phyloP scores from a whole-genome alignment of 1,140 invertebrate genomes.

The Drosophila sp. region DNA sequence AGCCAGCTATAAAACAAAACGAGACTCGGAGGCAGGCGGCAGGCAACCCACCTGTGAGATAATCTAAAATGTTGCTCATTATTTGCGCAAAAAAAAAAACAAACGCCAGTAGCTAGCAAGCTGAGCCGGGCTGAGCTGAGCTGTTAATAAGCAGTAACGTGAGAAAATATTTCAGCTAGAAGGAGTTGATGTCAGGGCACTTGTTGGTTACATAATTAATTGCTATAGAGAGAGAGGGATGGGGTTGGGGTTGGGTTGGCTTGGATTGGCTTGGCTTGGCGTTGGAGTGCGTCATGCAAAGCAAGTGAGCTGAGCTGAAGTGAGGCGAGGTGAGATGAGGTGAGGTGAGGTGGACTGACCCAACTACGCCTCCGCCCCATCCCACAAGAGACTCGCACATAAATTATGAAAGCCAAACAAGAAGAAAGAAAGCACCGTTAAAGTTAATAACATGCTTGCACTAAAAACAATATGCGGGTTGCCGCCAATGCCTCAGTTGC shows the following conservation, averaged over 20 bases:
- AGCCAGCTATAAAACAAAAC: conserved; percentile 31
- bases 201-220: conserved; percentile 21
- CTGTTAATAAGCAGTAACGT: conserved; percentile 73
- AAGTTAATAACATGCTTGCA: conserved; percentile 70
- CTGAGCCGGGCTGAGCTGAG: conserved; percentile 23
- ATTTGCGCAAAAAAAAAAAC: conserved; percentile 46
- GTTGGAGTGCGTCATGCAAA: conserved; percentile 42
- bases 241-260: not conserved
- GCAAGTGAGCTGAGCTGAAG: conserved; percentile 39
- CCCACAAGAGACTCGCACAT: conserved; percentile 63
- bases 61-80: conserved; percentile 63
- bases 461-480: conserved; percentile 57
- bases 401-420: conserved; percentile 76
- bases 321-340: too few relatives aligned
- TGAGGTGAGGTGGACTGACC: conserved; percentile 23
- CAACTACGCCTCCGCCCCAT: conserved; percentile 19
- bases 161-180: conserved; percentile 58
- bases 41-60: conserved; percentile 61
- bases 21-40: not conserved
- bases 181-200: conserved; percentile 19
- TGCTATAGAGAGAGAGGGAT: not conserved
- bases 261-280: not conserved
- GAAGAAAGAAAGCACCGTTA: conserved; percentile 64
- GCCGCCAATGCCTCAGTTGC: conserved; percentile 1
- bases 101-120: conserved; percentile 16